Percentiles rank a stretch among this genome's conserved stretches.
These are phyloP conservation scores for Drosophila varians DNA, from an alignment of 1,140 invertebrate species.

Conservation along the genomic window DNA sequence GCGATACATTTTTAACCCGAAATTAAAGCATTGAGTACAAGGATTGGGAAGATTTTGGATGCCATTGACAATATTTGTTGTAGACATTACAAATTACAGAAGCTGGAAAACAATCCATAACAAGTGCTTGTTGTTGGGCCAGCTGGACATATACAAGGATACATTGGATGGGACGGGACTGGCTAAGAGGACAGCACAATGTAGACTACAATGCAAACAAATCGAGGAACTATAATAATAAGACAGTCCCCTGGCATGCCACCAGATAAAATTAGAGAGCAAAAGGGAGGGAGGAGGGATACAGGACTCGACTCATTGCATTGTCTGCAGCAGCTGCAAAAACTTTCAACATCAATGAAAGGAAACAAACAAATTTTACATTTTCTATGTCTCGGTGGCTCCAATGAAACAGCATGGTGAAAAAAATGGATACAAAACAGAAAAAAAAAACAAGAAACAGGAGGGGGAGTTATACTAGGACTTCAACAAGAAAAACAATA, in stretches of 20 bases:
- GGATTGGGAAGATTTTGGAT: constrained; percentile 9
- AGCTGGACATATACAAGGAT: constrained; percentile 36
- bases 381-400: constrained; percentile 58
- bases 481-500: constrained; percentile 34
- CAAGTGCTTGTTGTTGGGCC: constrained; percentile 58
- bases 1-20: neutral
- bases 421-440: constrained; percentile 5
- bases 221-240: constrained; percentile 72
- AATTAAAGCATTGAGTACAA: neutral
- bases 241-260: constrained; percentile 56
- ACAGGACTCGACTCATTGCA: constrained; percentile 39
- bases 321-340: constrained; percentile 73
- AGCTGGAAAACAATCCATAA: constrained; percentile 64
- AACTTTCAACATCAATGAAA: constrained; percentile 73
- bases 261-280: constrained; percentile 39
- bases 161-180: constrained; percentile 2
- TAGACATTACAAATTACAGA: constrained; percentile 66
- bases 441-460: neutral
- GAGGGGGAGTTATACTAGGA: neutral
- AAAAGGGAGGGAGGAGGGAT: neutral
- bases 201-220: constrained; percentile 61
- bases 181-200: constrained; percentile 53
- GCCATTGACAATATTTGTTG: constrained; percentile 43
- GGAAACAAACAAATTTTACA: constrained; percentile 74
- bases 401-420: constrained; percentile 11